Base-by-base conservation (phyloP, 2,888 invertebrate genomes). In the Magallana nippona region DNA sequence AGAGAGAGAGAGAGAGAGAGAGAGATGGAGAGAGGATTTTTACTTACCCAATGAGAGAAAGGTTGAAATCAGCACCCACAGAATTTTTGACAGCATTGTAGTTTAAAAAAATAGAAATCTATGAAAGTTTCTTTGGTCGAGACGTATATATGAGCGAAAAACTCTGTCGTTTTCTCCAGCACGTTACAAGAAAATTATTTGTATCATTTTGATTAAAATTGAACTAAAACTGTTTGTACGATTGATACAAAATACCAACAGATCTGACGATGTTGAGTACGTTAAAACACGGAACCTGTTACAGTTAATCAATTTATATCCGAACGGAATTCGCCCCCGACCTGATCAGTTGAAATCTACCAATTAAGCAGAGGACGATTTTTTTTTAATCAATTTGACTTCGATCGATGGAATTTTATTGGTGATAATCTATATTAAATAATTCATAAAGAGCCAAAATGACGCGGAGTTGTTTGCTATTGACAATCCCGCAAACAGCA, bases 1-100 rank as follows among this genome's bases (percentile, higher is more conserved):
- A 82, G 78, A 82, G 82, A 78, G 82, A 82, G 82, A 82, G 82
- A 82, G 82, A 78, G 82, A 78, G 71, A 82, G 81, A 79, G 77
- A 77, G 77, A 77, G 77, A 77, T 27, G 22, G 77, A 77, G 27
- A 77, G 77, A 77, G 10, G 3, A 13, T 0, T 71, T 15, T 22
- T 1, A 71, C 71, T 71, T 71, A 71, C 71, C 71, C 32, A 27
- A 71, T 11, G 71, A 71, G 22, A 71, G 22, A 15, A 71, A 27
- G 10, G 71, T 32, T 15, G 71, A 71, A 10, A 71, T 27, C 71
- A 71, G 17, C 32, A 71, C 22, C 71, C 27, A 71, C 15, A 71
- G 13, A 27, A 71, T 2, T 22, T 71, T 71, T 32, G 71, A 71
- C 71, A 71, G 27, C 71, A 71, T 71, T 22, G 5, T 71, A 22